Base-by-base conservation (phyloP, 2,888 invertebrate species). In the Achlya flavicornis region DNA sequence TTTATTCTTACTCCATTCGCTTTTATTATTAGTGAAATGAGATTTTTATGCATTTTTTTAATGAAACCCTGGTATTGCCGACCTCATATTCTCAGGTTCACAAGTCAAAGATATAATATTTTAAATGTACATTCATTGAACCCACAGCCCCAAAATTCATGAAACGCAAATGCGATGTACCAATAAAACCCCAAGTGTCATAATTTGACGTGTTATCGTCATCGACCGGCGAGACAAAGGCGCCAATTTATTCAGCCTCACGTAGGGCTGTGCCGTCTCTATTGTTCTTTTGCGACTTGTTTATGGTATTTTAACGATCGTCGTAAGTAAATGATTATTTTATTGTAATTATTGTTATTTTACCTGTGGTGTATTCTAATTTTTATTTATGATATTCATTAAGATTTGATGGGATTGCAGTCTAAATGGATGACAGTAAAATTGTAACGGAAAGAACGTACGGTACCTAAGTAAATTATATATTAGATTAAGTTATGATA, bases 141-240 rank as follows among this genome's bases (percentile, higher is more conserved):
- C 46, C 46, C 46, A 19, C 53, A 16, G 19, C 53, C 16, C 53
- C 53, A 53, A 53, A 53, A 53, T 53, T 53, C 53, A 53, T 57
- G 41, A 41, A 57, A 61, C 35, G 58, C 33, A 59, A 59, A 59
- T 59, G 58, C 71, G 61, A 64, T 61, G 63, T 71, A 66, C 66
- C 67, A 69, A 76, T 76, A 74, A 77, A 79, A 75, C 69, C 53
- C 67, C 65, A 76, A 78, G 75, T 74, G 75, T 78, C 79, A 83
- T 77, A 82, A 83, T 82, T 79, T 79, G 83, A 77, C 80, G 80
- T 67, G 77, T 79, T 76, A 78, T 75, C 75, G 74, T 78, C 80
- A 78, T 80, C 81, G 77, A 84, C 77, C 84, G 82, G 79, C 75
- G 73, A 62, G 79, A 80, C 80, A 85, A 84, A 83, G 80, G 76